A percentile compares a stretch with the other conserved stretches of the same genome.
Conservation (phyloP, 2,888 invertebrate species). For the Polydrusus cervinus region DNA sequence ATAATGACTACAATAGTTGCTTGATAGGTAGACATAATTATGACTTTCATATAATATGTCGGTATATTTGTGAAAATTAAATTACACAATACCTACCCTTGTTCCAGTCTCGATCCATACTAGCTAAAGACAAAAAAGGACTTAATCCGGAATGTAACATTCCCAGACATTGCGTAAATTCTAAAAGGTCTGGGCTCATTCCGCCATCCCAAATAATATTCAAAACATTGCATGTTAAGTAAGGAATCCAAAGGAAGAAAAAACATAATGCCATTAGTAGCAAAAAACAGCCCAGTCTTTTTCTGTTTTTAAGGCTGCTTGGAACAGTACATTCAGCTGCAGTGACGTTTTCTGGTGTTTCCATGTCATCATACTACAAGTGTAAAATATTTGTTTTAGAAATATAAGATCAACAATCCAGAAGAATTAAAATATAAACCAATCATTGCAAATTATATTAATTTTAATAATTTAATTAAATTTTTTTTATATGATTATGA, state of each 20-base stretch:
- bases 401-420: no score
- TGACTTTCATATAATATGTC: no score
- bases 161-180: constrained; percentile 37
- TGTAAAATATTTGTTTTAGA: no score
- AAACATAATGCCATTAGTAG: constrained; percentile 47
- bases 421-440: no score
- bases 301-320: constrained; percentile 36
- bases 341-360: constrained; percentile 23
- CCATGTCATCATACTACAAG: constrained; percentile 33
- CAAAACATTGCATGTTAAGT: constrained; percentile 30
- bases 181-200: constrained; percentile 23
- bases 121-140: constrained; percentile 42
- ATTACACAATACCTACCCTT: constrained; percentile 27
- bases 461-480: no score
- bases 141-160: constrained; percentile 47
- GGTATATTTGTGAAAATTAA: no score
- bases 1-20: no score
- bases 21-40: no score
- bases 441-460: no score
- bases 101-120: constrained; percentile 49
- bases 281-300: constrained; percentile 44
- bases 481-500: no score
- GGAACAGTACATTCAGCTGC: constrained; percentile 36
- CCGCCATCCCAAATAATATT: constrained; percentile 28
- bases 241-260: constrained; percentile 44